These are phyloP conservation scores for Corythoichthys intestinalis DNA, from an alignment of 2,113 vertebrate species.

Conservation along the genomic window DNA sequence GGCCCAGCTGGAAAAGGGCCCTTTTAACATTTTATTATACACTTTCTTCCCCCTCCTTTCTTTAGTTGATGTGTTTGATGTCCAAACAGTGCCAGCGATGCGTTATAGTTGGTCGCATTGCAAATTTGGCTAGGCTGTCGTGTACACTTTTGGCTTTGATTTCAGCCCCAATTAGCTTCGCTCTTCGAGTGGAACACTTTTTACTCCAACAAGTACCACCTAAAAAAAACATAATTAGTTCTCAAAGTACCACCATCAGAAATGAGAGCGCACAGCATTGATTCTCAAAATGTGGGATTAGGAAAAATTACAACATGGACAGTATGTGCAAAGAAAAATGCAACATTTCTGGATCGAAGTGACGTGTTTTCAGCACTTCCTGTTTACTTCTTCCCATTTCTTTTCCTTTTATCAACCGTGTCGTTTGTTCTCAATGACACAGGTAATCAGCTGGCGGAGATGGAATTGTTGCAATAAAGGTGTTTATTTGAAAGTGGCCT, in stretches of 20 bases:
- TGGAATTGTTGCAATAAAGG: conserved; percentile 9
- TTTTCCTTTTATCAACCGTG: conserved; percentile 3
- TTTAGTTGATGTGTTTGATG: neutral
- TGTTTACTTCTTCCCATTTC: neutral
- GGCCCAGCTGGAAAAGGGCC: neutral
- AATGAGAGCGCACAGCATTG: too few species aligned
- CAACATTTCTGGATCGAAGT: neutral
- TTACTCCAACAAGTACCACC: too few species aligned
- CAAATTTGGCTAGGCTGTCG: neutral
- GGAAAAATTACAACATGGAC: too few species aligned
- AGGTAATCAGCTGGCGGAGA: neutral
- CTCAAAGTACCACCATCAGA: too few species aligned
- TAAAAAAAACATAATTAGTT: neutral
- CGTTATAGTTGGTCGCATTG: neutral
- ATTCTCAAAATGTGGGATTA: too few species aligned
- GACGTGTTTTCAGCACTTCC: conserved; percentile 13
- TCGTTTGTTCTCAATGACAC: conserved; percentile 5
- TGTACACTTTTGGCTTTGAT: neutral
- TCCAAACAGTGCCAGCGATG: neutral
- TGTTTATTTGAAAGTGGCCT: conserved; percentile 4
- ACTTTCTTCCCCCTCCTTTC: too few species aligned
- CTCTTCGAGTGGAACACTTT: too few species aligned
- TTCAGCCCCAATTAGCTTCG: neutral
- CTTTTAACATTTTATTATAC: neutral
- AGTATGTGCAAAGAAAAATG: too few species aligned